Base-by-base conservation (phyloP, 2,888 invertebrate genomes). In the Synanthedon tipuliformis region DNA sequence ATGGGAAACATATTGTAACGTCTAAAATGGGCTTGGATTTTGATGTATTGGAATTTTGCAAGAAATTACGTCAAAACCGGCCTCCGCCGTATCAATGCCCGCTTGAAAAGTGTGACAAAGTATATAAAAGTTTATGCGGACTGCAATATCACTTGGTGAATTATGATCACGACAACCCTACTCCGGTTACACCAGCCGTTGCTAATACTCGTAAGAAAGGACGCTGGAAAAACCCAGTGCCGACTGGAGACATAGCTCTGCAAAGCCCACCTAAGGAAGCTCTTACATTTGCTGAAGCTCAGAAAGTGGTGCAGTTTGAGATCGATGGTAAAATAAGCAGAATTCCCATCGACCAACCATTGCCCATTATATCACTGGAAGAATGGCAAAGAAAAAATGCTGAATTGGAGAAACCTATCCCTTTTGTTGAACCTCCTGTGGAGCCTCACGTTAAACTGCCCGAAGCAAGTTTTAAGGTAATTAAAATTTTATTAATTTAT, bases 71-170 rank as follows among this genome's bases (percentile, higher is more conserved):
- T 55, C 92, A 92, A 62, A 93, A 93, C 71, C 93, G 93, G 69
- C 90, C 91, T 52, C 95, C 96, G 52, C 96, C 96, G 52, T 96
- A 94, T 80, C 91, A 92, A 65, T 97, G 96, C 70, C 96, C 96
- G 8, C 89, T 95, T 52, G 92, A 92, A 64, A 93, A 93, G 68
- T 96, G 96, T 82, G 93, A 93, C 61, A 93, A 94, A 74, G 92
- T 93, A 18, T 96, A 96, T 78, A 95, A 95, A 81, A 95, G 95
- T 57, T 91, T 94, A 59, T 93, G 93, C 59, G 96, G 96, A 1
- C 89, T 96, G 62, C 95, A 95, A 70, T 95, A 94, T 74, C 96
- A 96, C 73, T 81, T 96, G 63, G 92, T 93, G 59, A 94, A 94
- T 74, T 94, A 92, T 77, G 95, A 96, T 75, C 95, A 96, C 74